phyloP scores from a whole-genome alignment of 2,888 invertebrate genomes.

The Cephus sareptanus region DNA sequence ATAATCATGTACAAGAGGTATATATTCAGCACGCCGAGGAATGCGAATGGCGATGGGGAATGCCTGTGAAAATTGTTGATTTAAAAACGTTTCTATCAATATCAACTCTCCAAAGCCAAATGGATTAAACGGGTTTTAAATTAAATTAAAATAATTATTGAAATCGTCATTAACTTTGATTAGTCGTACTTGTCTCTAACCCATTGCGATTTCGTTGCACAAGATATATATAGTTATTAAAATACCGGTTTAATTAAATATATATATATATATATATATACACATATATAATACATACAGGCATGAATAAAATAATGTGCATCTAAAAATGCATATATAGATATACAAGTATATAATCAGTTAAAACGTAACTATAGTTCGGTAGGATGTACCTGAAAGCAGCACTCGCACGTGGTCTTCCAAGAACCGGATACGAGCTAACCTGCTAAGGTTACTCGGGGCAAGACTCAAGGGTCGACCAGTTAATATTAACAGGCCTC shows the following conservation, averaged over 20 bases:
- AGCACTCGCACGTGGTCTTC: background rate
- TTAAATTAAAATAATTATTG: no score
- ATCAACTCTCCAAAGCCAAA: background rate
- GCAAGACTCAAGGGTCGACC: constrained; percentile 46
- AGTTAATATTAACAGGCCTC: constrained; percentile 60
- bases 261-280: no score
- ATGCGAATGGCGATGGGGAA: no score
- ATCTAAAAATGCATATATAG: background rate
- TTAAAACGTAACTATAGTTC: background rate
- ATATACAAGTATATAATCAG: background rate
- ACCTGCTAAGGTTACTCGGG: constrained; percentile 21
- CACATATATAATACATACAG: no score
- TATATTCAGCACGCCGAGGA: background rate
- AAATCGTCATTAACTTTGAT: background rate
- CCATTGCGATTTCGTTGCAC: background rate
- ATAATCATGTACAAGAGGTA: background rate
- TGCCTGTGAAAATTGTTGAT: background rate
- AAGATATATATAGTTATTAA: background rate
- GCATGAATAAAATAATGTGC: background rate
- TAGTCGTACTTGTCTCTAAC: background rate
- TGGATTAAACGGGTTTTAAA: background rate
- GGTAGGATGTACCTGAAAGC: background rate
- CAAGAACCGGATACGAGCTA: background rate
- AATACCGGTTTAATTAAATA: background rate
- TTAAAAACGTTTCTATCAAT: background rate